Base-by-base conservation (phyloP, 2,113 vertebrate species). In the Prietella phreatophila region DNA sequence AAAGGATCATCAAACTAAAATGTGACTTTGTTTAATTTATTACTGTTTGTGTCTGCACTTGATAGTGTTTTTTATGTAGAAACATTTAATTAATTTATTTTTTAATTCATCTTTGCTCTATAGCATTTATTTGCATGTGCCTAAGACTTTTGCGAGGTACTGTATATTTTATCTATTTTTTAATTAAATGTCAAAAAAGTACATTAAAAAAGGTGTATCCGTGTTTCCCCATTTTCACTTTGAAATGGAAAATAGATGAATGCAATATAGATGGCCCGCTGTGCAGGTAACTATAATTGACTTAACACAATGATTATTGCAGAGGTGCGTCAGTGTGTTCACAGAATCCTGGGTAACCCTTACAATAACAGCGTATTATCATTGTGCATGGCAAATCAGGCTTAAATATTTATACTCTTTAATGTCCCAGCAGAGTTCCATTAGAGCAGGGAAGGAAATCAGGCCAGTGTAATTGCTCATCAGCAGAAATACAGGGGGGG, bases 351-450 rank as follows among this genome's bases (percentile, higher is more conserved):
- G 33, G 42, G 25, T 47, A 30, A 82, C 63, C 20, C 47, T 25
- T 55, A 73, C n/a, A 53, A 55, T 79, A 83, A 63, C 39, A 30
- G 61, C 25, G 36, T 33, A 85, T 83, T 84, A 84, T 50, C 33
- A 56, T 17, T 20, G 71, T 75, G 82, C 60, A 60, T 81, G 61
- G 53, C 36, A 86, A 86, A 86, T n/a, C 65, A 71, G 27, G 82
- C 88, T 78, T 87, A 89, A 91, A 91, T 90, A 87, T 88, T 89
- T 87, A 89, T 87, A 87, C 69, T 47, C 83, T 58, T 89, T 84
- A 84, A 82, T 83, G 85, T 47, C 60, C 73, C 73, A 22, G 69
- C 78, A 27, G 50, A 85, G 33, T 71, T 89, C 61, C 89, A 89
- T 90, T 85, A 90, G 89, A 20, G 25, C 27, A 47, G 33, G 33